Conservation (phyloP, 2,113 vertebrate species). For the Tupaia chinensis region DNA sequence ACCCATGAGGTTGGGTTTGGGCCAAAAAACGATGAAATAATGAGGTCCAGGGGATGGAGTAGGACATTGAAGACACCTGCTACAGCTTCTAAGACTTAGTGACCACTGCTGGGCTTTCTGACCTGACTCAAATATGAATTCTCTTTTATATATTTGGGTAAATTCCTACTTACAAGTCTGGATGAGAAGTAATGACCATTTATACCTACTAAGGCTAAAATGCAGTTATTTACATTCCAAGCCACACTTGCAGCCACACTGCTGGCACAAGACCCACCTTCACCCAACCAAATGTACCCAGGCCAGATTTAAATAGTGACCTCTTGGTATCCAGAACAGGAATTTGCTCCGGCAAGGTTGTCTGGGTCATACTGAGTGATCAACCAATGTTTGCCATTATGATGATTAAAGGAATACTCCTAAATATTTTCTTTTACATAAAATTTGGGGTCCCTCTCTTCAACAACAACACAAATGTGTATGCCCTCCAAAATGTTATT, state of each 20-base stretch:
- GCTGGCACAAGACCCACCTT: not conserved
- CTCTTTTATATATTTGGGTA: not conserved
- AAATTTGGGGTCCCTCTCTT: not conserved
- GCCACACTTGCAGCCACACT: not conserved
- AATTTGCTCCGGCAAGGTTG: not conserved
- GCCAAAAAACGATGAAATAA: too few species aligned
- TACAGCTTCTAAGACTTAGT: not conserved
- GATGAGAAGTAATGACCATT: not conserved
- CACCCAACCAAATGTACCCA: not conserved
- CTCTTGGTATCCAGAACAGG: not conserved
- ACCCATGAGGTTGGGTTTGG: not conserved
- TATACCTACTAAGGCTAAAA: not conserved
- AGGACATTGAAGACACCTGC: rapidly evolving
- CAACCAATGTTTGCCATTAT: not conserved
- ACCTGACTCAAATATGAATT: not conserved
- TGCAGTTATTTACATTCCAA: not conserved
- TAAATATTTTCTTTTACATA: slow-evolving; percentile 19
- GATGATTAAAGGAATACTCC: not conserved
- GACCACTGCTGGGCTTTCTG: not conserved
- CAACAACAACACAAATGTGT: not conserved
- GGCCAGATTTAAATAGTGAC: not conserved
- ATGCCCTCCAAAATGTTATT: not conserved
- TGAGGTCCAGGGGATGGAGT: rapidly evolving
- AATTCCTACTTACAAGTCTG: not conserved
- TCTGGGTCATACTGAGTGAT: not conserved